Conservation (phyloP, 2,888 invertebrate genomes). For the Spodoptera littoralis region DNA sequence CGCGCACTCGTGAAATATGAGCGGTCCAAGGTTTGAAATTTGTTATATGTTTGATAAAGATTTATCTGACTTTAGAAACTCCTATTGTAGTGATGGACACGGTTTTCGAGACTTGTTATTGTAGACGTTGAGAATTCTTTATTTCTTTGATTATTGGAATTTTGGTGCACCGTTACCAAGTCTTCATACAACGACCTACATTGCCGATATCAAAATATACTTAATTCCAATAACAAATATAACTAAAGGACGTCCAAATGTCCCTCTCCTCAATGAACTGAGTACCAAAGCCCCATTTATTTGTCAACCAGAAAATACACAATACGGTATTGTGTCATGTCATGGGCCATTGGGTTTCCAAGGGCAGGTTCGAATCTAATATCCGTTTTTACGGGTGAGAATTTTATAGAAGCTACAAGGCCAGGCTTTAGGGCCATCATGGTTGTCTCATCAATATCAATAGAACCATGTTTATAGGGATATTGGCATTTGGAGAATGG, state of each 20-base stretch:
- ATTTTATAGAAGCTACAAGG: slow-evolving; percentile 49
- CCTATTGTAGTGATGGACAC: neutral
- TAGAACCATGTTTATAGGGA: slow-evolving; percentile 1
- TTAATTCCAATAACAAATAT: no score
- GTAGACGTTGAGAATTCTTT: no score
- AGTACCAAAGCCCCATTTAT: slow-evolving; percentile 4
- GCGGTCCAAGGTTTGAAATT: slow-evolving; percentile 16
- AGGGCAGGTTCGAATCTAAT: slow-evolving; percentile 49
- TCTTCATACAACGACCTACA: no score
- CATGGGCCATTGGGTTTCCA: slow-evolving; percentile 44
- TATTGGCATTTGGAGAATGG: neutral
- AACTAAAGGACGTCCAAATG: neutral
- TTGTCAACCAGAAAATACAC: slow-evolving; percentile 26
- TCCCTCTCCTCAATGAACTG: slow-evolving; percentile 8
- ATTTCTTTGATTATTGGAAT: no score
- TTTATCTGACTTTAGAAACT: slow-evolving; percentile 9
- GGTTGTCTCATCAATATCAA: slow-evolving; percentile 14
- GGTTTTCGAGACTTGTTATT: no score
- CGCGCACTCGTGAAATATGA: slow-evolving; percentile 26
- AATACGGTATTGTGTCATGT: slow-evolving; percentile 43
- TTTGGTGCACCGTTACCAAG: no score
- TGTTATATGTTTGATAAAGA: slow-evolving; percentile 12
- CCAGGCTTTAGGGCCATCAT: slow-evolving; percentile 16
- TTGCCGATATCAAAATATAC: no score
- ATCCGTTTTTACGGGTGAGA: slow-evolving; percentile 41